Base-by-base conservation (phyloP, 2,113 vertebrate species). In the Vulpes lagopus region DNA sequence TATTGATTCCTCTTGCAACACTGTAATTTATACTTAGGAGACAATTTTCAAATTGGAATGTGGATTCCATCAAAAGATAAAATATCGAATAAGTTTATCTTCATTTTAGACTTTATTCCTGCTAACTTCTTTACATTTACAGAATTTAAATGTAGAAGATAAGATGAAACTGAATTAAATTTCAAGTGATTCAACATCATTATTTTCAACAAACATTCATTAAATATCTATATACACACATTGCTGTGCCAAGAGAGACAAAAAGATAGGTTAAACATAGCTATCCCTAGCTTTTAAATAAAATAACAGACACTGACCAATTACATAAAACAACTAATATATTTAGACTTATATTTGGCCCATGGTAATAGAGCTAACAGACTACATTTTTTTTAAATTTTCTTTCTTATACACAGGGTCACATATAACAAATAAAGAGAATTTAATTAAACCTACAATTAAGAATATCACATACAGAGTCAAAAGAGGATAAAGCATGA, bases 1-100 rank as follows among this genome's bases (percentile, higher is more conserved):
- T 93, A 95, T 96, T 88, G 88, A 98, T 98, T 69, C 23, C 12
- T 87, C 49, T 89, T 23, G 27, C 49, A 93, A 93, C 32, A 49
- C 83, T 79, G 76, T 64, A 71, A 25, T 57, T 96, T 97, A 19
- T 27, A 89, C 69, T 51, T 57, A 67, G 27, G 80, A 93, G 62
- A 81, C 87, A 94, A 96, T 87, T 96, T 98, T 76, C 7, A 35
- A 74, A 11, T n/a, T 51, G 88, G 57, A 53, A 62, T 79, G 16
- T 69, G 10, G 38, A 57, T 23, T 84, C 65, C 59, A 65, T 2
- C n/a, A 62, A 91, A 81, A 74, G 3, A 19, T 71, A 62, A 62
- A 95, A 92, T 16, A 84, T 1, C 51, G 14, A 89, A 95, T 95
- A 84, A 11, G 59, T 49, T 87, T 8, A 9, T n/a, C 85, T 98